Base-by-base conservation (phyloP, 1,140 invertebrate genomes). In the Luehdorfia chinensis region DNA sequence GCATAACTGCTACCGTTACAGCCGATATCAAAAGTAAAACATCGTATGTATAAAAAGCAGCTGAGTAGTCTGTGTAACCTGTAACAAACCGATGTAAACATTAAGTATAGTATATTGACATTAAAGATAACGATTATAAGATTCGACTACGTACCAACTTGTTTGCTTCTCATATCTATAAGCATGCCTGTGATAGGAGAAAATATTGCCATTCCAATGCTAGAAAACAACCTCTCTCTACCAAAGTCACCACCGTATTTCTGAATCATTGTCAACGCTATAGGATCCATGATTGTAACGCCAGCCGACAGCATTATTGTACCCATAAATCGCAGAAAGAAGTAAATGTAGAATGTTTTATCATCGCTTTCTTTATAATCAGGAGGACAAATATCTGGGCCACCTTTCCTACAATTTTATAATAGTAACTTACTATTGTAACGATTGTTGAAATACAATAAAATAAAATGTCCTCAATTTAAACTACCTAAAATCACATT, bases 251-350 rank as follows among this genome's bases (percentile, higher is more conserved):
- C 93, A 0, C 93, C 92, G 69, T 93, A 92, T 66, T 93, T 91
- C 71, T 94, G 92, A 55, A 94, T 93, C 90, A 95, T 91, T 0
- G 91, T 93, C 6, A 96, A 70, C 1, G 93, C 92, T 33, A 94
- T 94, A 0, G 94, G 94, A 80, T 96, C 94, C 89, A 95, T 91
- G 43, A 95, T 92, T 5, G 93, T 94, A 1, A 95, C 92, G 4
- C 92, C 92, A 13, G 92, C 92, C 1, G 91, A 92, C 47, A 93
- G 77, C 90, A 94, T 93, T 1, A 93, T 91, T 4, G 91, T 93
- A 1, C 91, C 94, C 48, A 94, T 75, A 55, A 95, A 94, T 60
- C 94, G 75, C 7, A 95, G 57, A 18, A 91, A 72, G 66, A 95
- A 94, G 72, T 95, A 95, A 32, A 93, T 89, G 90, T 93, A 95